Conservation (phyloP, 2,797 vertebrate genomes). For the Pseudotriccus pelzelni region DNA sequence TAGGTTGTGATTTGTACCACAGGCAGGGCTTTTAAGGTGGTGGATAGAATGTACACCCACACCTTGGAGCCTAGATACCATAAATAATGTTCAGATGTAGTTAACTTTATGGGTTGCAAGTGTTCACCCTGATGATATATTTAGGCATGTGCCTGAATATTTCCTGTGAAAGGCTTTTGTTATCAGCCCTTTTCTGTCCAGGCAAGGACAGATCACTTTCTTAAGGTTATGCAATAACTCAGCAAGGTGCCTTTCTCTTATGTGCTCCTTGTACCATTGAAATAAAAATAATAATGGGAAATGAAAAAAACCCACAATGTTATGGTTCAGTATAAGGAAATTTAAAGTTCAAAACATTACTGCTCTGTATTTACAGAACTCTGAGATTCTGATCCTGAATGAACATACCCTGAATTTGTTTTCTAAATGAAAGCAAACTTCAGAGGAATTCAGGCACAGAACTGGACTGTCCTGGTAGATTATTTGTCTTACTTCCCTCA, state of each 20-base stretch:
- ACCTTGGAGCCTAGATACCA: background rate
- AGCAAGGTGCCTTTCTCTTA: background rate
- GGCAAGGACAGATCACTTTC: background rate
- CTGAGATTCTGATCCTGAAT: background rate
- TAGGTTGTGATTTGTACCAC: background rate
- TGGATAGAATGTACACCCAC: background rate
- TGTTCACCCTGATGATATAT: background rate
- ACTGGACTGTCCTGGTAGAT: background rate
- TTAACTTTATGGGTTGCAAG: background rate
- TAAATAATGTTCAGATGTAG: background rate
- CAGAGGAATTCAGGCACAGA: background rate
- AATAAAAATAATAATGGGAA: background rate
- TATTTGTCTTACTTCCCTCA: background rate
- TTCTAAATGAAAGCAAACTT: background rate
- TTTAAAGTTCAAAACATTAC: background rate
- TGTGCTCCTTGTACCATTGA: background rate
- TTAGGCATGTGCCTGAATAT: background rate
- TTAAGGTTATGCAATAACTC: background rate
- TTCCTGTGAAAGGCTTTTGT: background rate
- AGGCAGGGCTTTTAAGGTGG: background rate
- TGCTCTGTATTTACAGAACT: background rate
- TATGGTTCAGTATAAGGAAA: background rate
- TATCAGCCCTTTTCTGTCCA: background rate
- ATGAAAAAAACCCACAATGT: background rate
- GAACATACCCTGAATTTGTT: background rate